Percentiles rank a stretch among this genome's conserved stretches.
Conservation (phyloP, 2,888 invertebrate species). For the Gasteruption jaculator region DNA sequence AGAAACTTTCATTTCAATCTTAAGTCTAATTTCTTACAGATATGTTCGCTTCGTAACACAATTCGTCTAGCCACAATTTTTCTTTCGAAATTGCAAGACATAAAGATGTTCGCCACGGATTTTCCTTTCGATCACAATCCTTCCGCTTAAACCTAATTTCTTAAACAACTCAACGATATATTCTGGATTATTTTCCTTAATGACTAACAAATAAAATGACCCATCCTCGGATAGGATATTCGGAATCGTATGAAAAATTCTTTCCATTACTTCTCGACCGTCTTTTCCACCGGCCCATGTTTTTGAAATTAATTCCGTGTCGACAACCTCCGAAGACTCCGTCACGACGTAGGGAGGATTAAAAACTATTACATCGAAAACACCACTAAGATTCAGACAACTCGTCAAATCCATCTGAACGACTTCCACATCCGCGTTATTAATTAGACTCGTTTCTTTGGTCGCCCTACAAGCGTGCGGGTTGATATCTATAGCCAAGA, state of each 20-base stretch:
- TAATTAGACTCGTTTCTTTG: constrained; percentile 64
- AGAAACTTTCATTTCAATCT: constrained; percentile 4
- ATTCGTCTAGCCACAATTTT: constrained; percentile 1
- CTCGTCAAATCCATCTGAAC: constrained; percentile 63
- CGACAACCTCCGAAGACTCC: constrained; percentile 64
- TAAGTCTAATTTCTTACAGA: constrained; percentile 8
- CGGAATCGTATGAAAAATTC: constrained; percentile 66
- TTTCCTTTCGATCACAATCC: constrained; percentile 66
- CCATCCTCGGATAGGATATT: constrained; percentile 70
- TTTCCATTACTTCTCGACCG: constrained; percentile 74
- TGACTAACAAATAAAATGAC: constrained; percentile 80
- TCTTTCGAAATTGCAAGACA: constrained; percentile 66
- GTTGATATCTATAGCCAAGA: constrained; percentile 80
- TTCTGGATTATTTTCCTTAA: constrained; percentile 83
- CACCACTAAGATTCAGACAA: constrained; percentile 54
- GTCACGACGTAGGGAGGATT: constrained; percentile 99
- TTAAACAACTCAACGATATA: constrained; percentile 64
- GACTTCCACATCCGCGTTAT: constrained; percentile 63
- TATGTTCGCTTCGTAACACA: constrained; percentile 1
- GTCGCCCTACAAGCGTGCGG: constrained; percentile 72
- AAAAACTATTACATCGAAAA: constrained; percentile 86
- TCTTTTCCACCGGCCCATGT: constrained; percentile 78
- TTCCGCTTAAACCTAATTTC: constrained; percentile 57
- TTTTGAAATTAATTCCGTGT: constrained; percentile 55
- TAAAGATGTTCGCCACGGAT: constrained; percentile 84